phyloP scores from a whole-genome alignment of 1,140 invertebrate species.

The Halesus radiatus region DNA sequence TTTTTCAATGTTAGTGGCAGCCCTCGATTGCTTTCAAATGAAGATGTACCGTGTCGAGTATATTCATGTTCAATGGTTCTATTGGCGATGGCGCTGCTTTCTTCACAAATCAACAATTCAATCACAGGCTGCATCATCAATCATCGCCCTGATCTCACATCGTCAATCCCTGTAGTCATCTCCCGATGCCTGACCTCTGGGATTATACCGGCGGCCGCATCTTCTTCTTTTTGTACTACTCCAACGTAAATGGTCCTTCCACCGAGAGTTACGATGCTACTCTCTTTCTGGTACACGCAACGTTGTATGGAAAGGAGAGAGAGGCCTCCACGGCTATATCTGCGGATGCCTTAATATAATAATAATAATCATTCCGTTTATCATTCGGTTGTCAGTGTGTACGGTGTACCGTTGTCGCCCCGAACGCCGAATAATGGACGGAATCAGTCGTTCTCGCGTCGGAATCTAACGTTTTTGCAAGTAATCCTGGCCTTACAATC shows the following conservation, averaged over 20 bases:
- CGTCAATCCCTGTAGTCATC: not conserved
- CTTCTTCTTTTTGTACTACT: not conserved
- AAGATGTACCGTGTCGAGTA: slow-evolving; percentile 9
- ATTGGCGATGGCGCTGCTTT: slow-evolving; percentile 1
- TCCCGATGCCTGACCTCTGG: not conserved
- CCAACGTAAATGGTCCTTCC: not conserved
- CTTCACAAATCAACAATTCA: slow-evolving; percentile 39
- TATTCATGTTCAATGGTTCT: slow-evolving; percentile 15
- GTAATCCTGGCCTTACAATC: not conserved
- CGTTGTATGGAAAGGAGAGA: no score
- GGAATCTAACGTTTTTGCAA: slow-evolving; percentile 6
- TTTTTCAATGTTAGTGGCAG: not conserved
- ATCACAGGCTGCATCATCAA: slow-evolving; percentile 20
- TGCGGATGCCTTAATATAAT: no score
- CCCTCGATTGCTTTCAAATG: not conserved
- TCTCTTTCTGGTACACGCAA: no score
- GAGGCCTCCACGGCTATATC: no score
- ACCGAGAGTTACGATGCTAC: no score
- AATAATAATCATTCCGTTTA: slow-evolving; percentile 11
- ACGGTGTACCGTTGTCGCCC: not conserved
- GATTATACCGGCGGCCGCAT: not conserved
- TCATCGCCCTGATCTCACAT: slow-evolving; percentile 31
- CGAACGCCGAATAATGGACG: not conserved
- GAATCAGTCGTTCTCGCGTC: not conserved
- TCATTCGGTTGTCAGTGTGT: slow-evolving; percentile 31